A percentile compares a stretch with the other conserved stretches of the same genome.
Evolutionary conservation across 1,140 invertebrate genomes (phyloP).

Genomic region (Lepidurus couesii): DNA sequence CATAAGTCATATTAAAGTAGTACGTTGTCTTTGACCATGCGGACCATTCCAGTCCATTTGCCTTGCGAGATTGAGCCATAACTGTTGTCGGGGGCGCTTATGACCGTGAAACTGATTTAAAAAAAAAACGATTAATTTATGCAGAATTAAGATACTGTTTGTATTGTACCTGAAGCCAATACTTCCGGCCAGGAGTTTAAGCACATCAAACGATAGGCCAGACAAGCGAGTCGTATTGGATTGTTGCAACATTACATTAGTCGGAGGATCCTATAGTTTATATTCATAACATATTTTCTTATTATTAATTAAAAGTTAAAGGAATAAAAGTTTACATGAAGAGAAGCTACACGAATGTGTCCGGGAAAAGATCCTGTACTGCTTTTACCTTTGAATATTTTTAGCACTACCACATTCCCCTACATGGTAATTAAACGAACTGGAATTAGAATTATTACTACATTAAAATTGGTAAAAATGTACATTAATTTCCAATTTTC

Average conservation of each 20-base stretch:
- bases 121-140: not conserved
- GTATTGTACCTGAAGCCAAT: not conserved
- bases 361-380: not conserved
- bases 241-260: not conserved
- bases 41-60: slow-evolving; percentile 17
- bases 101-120: not conserved
- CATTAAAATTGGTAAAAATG: too few species aligned
- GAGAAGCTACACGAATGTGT: not conserved
- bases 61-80: not conserved
- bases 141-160: not conserved
- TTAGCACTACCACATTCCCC: not conserved
- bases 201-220: not conserved
- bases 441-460: too few species aligned
- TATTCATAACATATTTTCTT: not conserved
- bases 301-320: too few species aligned
- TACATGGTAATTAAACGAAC: not conserved
- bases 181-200: not conserved
- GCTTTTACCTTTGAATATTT: not conserved
- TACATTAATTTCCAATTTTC: too few species aligned
- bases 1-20: not conserved
- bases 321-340: not conserved
- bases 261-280: not conserved
- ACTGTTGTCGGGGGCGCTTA: not conserved
- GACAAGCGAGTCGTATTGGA: not conserved
- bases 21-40: slow-evolving; percentile 5